These are phyloP conservation scores for Sebastes schlegelii DNA, from an alignment of 2,113 vertebrate genomes.

Conservation along the genomic window DNA sequence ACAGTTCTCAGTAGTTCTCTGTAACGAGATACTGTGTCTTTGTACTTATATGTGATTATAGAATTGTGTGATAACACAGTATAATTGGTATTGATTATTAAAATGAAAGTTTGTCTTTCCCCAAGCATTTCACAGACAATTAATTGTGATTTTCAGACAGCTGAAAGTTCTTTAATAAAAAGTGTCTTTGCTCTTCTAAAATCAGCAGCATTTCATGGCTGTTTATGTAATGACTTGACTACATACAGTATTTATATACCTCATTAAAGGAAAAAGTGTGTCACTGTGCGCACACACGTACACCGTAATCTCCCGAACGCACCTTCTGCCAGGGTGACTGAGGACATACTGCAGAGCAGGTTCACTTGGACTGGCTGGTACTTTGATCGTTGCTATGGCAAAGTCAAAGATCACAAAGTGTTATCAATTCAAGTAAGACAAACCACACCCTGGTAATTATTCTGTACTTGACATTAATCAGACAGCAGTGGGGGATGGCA, in stretches of 20 bases:
- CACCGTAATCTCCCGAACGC: not conserved
- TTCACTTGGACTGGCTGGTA: not conserved
- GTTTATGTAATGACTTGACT: not conserved
- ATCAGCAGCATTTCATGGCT: not conserved
- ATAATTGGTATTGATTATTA: not conserved
- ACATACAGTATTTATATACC: not conserved
- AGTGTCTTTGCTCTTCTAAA: not conserved
- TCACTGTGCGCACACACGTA: not conserved
- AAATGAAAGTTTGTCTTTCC: not conserved
- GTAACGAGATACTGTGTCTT: not conserved
- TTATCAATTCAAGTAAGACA: conserved; percentile 21
- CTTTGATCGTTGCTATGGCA: conserved; percentile 18
- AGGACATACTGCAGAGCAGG: not conserved
- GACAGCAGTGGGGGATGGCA: not conserved
- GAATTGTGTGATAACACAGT: not conserved
- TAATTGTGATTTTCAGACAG: not conserved
- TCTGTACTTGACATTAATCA: conserved; percentile 4
- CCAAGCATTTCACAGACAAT: not conserved
- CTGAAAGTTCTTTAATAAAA: not conserved
- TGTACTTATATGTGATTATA: not conserved
- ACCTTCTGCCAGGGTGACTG: not conserved
- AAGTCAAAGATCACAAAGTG: conserved; percentile 29
- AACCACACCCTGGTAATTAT: conserved; percentile 34
- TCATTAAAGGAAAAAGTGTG: not conserved
- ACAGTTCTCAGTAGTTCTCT: no score